Conservation (phyloP, 2,113 vertebrate species). For the Sula dactylatra region DNA sequence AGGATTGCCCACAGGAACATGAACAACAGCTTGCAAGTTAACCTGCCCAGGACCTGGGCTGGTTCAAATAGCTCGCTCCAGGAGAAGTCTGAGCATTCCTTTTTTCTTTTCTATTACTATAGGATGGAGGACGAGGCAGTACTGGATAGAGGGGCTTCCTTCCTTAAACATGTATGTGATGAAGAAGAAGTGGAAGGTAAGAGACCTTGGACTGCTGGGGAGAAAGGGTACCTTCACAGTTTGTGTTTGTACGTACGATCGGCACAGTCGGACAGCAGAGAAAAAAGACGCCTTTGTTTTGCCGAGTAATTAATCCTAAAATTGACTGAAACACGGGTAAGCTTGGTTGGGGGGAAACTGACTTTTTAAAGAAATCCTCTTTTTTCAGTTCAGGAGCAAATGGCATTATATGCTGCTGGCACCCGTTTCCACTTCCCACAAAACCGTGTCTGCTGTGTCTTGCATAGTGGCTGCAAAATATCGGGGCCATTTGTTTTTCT, state of each 20-base stretch:
- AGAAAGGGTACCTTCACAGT: neutral
- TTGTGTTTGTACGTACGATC: neutral
- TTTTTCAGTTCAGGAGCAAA: neutral
- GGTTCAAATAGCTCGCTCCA: conserved; percentile 83
- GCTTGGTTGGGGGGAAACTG: neutral
- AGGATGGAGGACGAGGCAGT: conserved; percentile 99
- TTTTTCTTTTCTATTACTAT: conserved; percentile 98
- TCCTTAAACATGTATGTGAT: conserved; percentile 93
- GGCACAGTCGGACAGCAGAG: neutral
- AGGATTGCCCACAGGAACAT: conserved; percentile 61
- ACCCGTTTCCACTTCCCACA: rapidly evolving
- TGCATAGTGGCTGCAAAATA: neutral
- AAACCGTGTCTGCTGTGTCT: neutral
- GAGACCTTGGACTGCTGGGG: conserved; percentile 19
- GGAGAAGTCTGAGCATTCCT: conserved; percentile 96
- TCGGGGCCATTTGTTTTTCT: neutral
- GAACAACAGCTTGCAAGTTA: conserved; percentile 81
- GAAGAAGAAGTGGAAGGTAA: conserved; percentile 98
- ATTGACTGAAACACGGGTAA: neutral
- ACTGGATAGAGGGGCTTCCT: conserved; percentile 94
- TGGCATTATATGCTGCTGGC: rapidly evolving
- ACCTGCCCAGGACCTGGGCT: conserved; percentile 81
- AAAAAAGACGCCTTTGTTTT: neutral
- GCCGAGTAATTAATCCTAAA: neutral
- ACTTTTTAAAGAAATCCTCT: neutral